These are phyloP conservation scores for Antheraea assamensis DNA, from an alignment of 2,888 invertebrate genomes.

Conservation along the genomic window DNA sequence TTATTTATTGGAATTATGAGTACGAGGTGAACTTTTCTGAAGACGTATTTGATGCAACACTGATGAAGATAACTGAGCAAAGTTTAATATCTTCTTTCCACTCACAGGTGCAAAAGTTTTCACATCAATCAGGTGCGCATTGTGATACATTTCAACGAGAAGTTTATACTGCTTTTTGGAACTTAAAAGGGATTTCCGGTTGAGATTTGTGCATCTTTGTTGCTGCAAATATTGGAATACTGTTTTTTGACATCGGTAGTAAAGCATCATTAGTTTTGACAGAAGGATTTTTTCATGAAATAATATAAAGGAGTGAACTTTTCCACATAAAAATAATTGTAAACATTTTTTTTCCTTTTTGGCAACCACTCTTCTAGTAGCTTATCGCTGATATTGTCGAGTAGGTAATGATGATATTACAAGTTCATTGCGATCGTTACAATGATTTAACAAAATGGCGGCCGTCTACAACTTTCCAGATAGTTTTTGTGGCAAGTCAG, in stretches of 20 bases:
- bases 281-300: not conserved
- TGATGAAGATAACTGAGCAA: constrained; percentile 25
- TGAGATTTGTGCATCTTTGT: not conserved
- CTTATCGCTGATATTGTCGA: no score
- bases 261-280: not conserved
- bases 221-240: not conserved
- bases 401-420: no score
- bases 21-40: constrained; percentile 22
- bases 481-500: no score
- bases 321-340: no score
- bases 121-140: constrained; percentile 34
- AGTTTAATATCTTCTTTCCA: constrained; percentile 28
- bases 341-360: no score
- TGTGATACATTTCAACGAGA: constrained; percentile 10
- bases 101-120: constrained; percentile 34
- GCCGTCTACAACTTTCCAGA: no score
- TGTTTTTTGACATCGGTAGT: not conserved
- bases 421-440: no score
- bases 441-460: no score
- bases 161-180: not conserved
- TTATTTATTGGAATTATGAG: not conserved
- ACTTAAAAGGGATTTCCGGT: no score
- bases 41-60: constrained; percentile 31
- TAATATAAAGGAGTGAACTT: no score
- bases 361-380: no score